Evolutionary conservation across 92 coral and sea anemone genomes (phyloP).

Genomic region (Phenganax stokvisi): DNA sequence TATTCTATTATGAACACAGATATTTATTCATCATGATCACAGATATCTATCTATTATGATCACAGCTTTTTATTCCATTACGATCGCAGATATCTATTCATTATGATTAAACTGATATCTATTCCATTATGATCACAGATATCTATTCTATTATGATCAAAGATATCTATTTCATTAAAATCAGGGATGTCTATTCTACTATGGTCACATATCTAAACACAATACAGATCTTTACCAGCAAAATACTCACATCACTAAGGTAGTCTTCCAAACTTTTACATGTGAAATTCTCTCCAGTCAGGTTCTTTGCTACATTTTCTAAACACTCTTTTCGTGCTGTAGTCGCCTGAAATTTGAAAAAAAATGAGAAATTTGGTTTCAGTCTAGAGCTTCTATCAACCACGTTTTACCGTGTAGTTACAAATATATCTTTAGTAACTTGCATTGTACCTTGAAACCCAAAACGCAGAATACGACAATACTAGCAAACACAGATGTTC

Average conservation of each 20-base stretch:
- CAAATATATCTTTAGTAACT: no score
- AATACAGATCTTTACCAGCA: neutral
- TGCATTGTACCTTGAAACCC: constrained; percentile 75
- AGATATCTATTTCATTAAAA: no score
- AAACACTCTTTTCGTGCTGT: constrained; percentile 11
- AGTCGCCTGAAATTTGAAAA: constrained; percentile 3
- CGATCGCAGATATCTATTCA: no score
- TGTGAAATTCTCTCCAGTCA: neutral
- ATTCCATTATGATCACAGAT: neutral
- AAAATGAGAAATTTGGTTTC: neutral
- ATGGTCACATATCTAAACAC: no score
- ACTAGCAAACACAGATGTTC: constrained; percentile 89
- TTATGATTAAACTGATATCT: no score
- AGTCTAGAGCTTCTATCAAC: no score
- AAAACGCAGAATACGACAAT: constrained; percentile 85
- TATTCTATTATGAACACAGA: neutral
- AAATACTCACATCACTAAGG: constrained; percentile 26
- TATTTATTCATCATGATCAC: neutral
- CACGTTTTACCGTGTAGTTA: no score
- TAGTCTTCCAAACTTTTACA: constrained; percentile 25
- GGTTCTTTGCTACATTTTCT: neutral
- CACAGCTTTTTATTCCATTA: no score
- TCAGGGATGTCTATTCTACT: no score
- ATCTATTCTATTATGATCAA: no score
- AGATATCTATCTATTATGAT: neutral